Evolutionary conservation across 2,888 invertebrate genomes (phyloP).

Genomic region (Hetaerina titia): DNA sequence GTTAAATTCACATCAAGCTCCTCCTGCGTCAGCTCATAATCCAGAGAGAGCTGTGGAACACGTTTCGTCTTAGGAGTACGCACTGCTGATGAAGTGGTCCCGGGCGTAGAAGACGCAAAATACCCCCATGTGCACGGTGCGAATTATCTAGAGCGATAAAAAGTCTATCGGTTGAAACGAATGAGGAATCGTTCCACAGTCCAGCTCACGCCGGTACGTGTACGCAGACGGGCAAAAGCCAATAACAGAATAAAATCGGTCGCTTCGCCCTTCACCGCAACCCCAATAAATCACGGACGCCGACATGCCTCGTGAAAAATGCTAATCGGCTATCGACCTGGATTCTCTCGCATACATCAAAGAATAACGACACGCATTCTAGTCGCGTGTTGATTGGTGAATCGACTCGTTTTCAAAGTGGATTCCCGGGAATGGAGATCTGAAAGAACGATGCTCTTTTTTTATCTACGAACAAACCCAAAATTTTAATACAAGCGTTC

Average conservation of each 20-base stretch:
- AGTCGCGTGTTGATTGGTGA: neutral
- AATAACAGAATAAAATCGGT: neutral
- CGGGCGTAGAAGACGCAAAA: too few relatives aligned
- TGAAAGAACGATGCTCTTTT: neutral
- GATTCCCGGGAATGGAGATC: neutral
- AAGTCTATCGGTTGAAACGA: neutral
- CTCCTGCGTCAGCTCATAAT: too few relatives aligned
- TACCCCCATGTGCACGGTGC: too few relatives aligned
- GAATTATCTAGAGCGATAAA: too few relatives aligned
- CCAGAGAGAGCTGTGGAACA: too few relatives aligned
- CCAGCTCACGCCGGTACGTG: neutral
- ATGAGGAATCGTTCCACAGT: neutral
- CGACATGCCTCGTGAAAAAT: conserved; percentile 17
- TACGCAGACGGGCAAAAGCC: neutral
- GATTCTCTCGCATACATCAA: neutral
- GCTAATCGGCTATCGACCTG: neutral
- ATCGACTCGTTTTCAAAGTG: neutral
- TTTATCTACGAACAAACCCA: neutral
- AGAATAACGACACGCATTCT: neutral
- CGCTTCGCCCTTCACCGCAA: neutral
- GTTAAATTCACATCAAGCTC: too few relatives aligned
- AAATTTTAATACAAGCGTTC: neutral
- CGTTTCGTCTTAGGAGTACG: too few relatives aligned
- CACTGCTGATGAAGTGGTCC: too few relatives aligned
- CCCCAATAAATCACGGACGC: neutral